Conservation (phyloP, 2,888 invertebrate genomes). For the Lepeophtheirus nordmannii region DNA sequence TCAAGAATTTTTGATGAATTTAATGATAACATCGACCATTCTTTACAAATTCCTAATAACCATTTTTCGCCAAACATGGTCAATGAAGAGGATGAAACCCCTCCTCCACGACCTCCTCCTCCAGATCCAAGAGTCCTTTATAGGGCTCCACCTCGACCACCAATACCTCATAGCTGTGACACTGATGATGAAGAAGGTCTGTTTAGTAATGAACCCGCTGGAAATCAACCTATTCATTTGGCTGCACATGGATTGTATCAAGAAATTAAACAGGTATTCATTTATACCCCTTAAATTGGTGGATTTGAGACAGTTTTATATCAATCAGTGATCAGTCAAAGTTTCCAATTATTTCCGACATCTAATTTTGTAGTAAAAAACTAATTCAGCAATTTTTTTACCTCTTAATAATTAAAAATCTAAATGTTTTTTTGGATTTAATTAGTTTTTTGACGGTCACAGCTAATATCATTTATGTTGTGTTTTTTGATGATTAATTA, state of each 20-base stretch:
- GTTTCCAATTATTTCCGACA: no score
- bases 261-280: slow-evolving; percentile 50
- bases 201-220: slow-evolving; percentile 54
- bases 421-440: no score
- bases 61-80: not conserved
- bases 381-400: no score
- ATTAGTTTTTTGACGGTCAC: no score
- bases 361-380: no score
- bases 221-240: slow-evolving; percentile 91
- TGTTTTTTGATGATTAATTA: no score
- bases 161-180: not conserved
- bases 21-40: not conserved
- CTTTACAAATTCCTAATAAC: not conserved
- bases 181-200: slow-evolving; percentile 62
- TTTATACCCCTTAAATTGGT: not conserved
- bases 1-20: slow-evolving; percentile 12
- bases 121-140: slow-evolving; percentile 52
- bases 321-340: no score
- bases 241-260: slow-evolving; percentile 96
- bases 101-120: slow-evolving; percentile 51
- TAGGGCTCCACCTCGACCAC: slow-evolving; percentile 4
- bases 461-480: no score
- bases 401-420: no score
- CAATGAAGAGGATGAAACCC: not conserved
- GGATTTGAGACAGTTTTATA: no score